phyloP scores from a whole-genome alignment of 2,797 vertebrate genomes.

The Hippoglossus hippoglossus region DNA sequence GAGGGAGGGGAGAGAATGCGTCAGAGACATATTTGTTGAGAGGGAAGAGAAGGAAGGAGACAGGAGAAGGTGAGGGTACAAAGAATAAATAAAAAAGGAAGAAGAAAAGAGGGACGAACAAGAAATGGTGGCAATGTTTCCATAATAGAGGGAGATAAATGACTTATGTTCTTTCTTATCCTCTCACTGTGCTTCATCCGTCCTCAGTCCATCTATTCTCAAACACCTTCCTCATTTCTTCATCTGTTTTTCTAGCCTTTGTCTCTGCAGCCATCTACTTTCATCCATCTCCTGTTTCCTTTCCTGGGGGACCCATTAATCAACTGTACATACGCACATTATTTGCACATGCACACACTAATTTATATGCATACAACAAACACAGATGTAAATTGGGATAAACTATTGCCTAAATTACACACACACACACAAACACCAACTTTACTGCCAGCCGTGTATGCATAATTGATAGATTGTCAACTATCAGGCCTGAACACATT shows the following conservation, averaged over 20 bases:
- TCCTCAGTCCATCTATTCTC: neutral
- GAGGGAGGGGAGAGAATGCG: neutral
- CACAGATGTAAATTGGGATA: neutral
- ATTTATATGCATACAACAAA: neutral
- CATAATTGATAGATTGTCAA: neutral
- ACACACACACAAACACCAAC: neutral
- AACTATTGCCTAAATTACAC: neutral
- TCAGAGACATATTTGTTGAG: neutral
- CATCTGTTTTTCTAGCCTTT: neutral
- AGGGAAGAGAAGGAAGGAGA: neutral
- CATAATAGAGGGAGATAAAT: neutral
- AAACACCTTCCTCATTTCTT: neutral
- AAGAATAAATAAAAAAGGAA: neutral
- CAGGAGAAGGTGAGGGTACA: neutral
- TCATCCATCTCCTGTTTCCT: neutral
- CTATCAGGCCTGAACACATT: neutral
- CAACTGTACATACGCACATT: neutral
- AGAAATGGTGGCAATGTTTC: neutral
- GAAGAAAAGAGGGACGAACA: neutral
- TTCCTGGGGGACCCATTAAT: neutral
- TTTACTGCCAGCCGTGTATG: neutral
- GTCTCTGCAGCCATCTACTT: neutral
- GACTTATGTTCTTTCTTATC: neutral
- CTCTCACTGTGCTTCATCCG: neutral
- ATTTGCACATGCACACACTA: neutral